These are phyloP conservation scores for Epinephelus cyanopodus DNA, from an alignment of 2,113 vertebrate species.

Conservation along the genomic window DNA sequence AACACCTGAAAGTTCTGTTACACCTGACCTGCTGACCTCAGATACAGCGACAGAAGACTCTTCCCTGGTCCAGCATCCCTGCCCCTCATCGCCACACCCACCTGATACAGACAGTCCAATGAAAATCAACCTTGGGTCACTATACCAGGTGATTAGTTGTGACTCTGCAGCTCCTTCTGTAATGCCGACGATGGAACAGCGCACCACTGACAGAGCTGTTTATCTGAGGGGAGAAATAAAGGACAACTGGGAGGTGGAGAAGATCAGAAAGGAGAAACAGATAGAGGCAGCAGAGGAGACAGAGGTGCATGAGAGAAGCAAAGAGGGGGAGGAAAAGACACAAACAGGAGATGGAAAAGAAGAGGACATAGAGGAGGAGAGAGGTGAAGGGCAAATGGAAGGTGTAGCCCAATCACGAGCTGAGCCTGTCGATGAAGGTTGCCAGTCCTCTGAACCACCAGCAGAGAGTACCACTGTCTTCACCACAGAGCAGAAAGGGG, in stretches of 20 bases:
- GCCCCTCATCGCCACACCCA: not conserved
- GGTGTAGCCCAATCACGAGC: not conserved
- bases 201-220: constrained; percentile 66
- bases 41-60: constrained; percentile 28
- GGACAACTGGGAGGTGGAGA: constrained; percentile 62
- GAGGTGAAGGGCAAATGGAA: not conserved
- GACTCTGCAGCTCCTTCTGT: not conserved
- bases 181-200: not conserved
- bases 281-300: not conserved
- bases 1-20: not conserved
- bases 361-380: not conserved
- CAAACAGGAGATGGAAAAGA: not conserved
- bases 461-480: constrained; percentile 23
- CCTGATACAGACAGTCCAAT: constrained; percentile 4
- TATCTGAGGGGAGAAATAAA: constrained; percentile 65
- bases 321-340: constrained; percentile 17
- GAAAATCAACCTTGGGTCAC: constrained; percentile 51
- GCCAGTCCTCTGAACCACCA: constrained; percentile 29
- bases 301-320: not conserved
- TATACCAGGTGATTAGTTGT: constrained; percentile 46
- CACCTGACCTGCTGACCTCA: constrained; percentile 8
- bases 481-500: constrained; percentile 12
- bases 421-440: not conserved
- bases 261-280: constrained; percentile 25
- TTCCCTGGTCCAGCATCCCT: constrained; percentile 6